Conservation (phyloP, 2,113 vertebrate species). For the Thryonomys swinderianus region DNA sequence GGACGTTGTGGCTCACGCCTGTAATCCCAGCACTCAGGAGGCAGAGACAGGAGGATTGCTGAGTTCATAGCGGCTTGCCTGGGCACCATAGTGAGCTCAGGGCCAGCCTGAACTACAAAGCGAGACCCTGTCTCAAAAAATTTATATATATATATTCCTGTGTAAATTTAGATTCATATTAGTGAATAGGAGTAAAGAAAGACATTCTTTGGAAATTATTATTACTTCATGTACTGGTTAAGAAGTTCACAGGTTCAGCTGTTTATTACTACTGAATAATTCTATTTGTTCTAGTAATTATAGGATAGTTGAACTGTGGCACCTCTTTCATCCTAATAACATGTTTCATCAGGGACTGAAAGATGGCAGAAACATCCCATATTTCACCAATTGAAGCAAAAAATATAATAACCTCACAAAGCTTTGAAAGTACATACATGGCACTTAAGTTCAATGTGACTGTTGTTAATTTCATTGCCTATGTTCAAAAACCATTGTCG, state of each 20-base stretch:
- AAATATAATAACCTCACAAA: not conserved
- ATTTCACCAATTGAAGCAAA: not conserved
- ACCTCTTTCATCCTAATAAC: not conserved
- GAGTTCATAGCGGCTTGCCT: too few relatives aligned
- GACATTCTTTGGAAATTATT: slow-evolving; percentile 11
- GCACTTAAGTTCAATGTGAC: slow-evolving; percentile 68
- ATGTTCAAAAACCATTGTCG: slow-evolving; percentile 78
- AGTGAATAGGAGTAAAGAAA: not conserved
- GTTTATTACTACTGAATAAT: not conserved
- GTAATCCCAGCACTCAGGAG: too few relatives aligned
- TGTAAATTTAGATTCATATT: not conserved
- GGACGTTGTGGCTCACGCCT: too few relatives aligned
- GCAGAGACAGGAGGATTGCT: too few relatives aligned
- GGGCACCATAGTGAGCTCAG: too few relatives aligned
- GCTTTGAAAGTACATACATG: slow-evolving; percentile 72
- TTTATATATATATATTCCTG: too few relatives aligned
- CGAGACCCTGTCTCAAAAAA: too few relatives aligned
- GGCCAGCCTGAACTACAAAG: too few relatives aligned
- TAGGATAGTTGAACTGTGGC: not conserved
- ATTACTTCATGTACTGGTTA: not conserved
- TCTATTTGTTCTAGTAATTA: slow-evolving; percentile 22
- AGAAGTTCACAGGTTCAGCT: not conserved
- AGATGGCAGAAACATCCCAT: not conserved
- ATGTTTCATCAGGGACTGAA: not conserved
- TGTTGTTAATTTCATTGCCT: slow-evolving; percentile 74